Evolutionary conservation across 2,888 invertebrate genomes (phyloP), one percentile per base, ranked within the genome.

Genomic region (Reticulitermes lucifugus): DNA sequence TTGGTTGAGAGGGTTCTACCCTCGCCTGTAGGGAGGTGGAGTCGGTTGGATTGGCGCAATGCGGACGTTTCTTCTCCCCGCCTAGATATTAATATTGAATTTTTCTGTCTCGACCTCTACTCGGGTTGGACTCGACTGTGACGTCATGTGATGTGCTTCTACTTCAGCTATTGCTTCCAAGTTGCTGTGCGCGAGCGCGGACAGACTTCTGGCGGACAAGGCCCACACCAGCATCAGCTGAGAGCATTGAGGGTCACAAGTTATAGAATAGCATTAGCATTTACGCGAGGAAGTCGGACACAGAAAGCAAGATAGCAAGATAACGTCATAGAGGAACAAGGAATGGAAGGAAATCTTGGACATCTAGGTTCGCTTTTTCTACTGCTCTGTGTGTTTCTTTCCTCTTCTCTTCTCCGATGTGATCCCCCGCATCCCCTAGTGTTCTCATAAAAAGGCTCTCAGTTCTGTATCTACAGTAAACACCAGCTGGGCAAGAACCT

Each of bases 11-110:
- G 85, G 85, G 65, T 85, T 85, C 82, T 84, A 70, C 65, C 65
- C 65, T 65, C 65, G 25, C 25, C 65, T 25, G 65, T 21, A 79
- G 83, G 82, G 73, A 51, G 84, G 79, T 88, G 87, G 89, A 89
- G 92, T 90, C 90, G 89, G 91, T 91, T 92, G 92, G 89, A 87
- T 86, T 87, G 91, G 91, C 91, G 90, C 91, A 91, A 89, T 92
- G 92, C 92, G 91, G 92, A 85, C 89, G 89, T 88, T 93, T 93
- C 93, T 89, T 92, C 92, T 91, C 93, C 93, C 93, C 93, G 93
- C 94, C 93, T 93, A 93, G 93, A 94, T 95, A 95, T 95, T 95
- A 95, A 95, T 95, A 95, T 95, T 94, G 94, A 94, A 95, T 95
- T 95, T 95, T 94, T 94, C 93, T 93, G 92, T 92, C 92, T 91